Base-by-base conservation (phyloP, 2,113 vertebrate species). In the Entomyzon cyanotis region DNA sequence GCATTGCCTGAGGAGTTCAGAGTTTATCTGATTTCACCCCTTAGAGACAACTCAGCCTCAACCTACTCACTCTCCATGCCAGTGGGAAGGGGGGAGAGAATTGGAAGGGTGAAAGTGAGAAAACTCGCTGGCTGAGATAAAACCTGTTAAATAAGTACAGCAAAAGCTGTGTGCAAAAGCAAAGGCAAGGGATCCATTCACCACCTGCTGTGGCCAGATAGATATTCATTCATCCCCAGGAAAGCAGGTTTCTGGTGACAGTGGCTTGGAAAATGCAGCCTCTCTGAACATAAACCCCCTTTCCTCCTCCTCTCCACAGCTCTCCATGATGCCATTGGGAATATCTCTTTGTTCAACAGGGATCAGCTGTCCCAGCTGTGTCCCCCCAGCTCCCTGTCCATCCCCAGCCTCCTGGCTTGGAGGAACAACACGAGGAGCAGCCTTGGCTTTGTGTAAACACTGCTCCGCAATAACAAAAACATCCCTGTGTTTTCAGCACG, bases 241-340 rank as follows among this genome's bases (percentile, higher is more conserved):
- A 62, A 52, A 89, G 23, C 16, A 31, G 8, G 14, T 14, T 18
- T 76, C 37, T 24, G 20, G 4, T 35, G 55, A 24, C 18, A 15
- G 12, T 27, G 15, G 35, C 9, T 47, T 55, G 16, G 28, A 39
- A 68, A 74, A 60, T 0, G 0, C 4, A 41, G 5, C 12, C 13
- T 44, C 16, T 58, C 7, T 22, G 2, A 78, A 42, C 0, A 0
- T 15, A 5, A 41, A 17, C 2, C 7, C 1, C 9, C 9, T 7
- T 64, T 59, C 24, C n/a, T 30, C 33, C n/a, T 55, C 33, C 44
- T 75, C 37, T 6, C 13, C 7, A 24, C 53, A 58, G 11, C 2
- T 33, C n/a, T 25, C 12, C 22, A 22, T 4, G 6, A 22, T 5
- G 3, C 23, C 12, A 6, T 44, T 5, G 37, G 47, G 37, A n/a